phyloP scores from a whole-genome alignment of 2,888 invertebrate species.

The Coelogynopora nodosa region DNA sequence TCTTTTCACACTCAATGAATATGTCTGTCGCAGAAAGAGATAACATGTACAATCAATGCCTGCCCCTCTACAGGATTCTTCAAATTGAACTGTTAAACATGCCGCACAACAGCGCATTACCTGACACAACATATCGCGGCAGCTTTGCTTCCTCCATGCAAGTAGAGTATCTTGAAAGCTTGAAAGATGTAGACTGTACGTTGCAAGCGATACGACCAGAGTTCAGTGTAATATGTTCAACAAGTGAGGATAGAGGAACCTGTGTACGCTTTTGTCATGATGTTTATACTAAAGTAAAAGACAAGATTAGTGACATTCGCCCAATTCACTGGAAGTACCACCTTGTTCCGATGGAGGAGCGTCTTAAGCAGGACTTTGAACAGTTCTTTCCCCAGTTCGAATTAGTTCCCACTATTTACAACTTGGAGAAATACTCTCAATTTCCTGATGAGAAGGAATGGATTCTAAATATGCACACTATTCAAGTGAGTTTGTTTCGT shows the following conservation, averaged over 20 bases:
- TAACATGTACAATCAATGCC: not conserved
- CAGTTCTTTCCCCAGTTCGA: not conserved
- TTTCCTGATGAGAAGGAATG: not conserved
- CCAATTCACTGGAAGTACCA: not conserved
- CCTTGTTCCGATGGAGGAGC: not conserved
- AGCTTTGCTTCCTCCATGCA: not conserved
- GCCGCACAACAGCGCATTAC: not conserved
- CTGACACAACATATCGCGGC: not conserved
- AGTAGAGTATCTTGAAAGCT: not conserved
- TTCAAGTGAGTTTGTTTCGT: not conserved
- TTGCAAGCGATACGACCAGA: not conserved
- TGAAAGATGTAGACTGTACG: not conserved
- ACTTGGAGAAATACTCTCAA: not conserved
- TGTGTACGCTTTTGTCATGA: too few relatives aligned
- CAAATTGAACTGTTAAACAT: not conserved
- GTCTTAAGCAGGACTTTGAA: not conserved
- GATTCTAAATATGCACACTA: not conserved
- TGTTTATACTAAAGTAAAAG: not conserved
- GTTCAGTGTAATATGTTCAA: not conserved
- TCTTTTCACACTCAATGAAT: not conserved
- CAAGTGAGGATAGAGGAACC: not conserved
- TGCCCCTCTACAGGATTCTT: not conserved
- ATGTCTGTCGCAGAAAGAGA: not conserved
- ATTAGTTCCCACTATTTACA: not conserved
- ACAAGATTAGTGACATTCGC: not conserved